Conservation (phyloP, 2,113 vertebrate species). For the Strigops habroptila region DNA sequence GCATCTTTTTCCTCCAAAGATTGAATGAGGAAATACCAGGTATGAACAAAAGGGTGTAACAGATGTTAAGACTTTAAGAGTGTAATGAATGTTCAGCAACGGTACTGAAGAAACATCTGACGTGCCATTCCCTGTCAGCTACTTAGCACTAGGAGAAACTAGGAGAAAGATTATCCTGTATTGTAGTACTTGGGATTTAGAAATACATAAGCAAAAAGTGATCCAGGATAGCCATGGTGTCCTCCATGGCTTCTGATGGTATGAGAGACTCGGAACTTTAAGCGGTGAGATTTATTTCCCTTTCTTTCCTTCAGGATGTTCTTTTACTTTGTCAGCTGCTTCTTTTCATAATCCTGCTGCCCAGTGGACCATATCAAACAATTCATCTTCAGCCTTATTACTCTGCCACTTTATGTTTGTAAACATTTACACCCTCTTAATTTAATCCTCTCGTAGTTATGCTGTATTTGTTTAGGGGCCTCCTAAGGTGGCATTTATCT, state of each 20-base stretch:
- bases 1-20: not conserved
- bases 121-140: accelerated
- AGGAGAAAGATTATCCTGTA: not conserved
- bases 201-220: not conserved
- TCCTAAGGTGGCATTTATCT: not conserved
- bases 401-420: not conserved
- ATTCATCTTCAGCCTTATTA: not conserved
- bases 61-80: not conserved
- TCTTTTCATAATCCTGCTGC: not conserved
- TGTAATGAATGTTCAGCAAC: not conserved
- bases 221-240: not conserved
- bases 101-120: not conserved
- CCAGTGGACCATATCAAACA: not conserved
- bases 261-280: not conserved
- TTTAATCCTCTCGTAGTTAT: not conserved
- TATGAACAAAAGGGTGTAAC: not conserved
- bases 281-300: not conserved
- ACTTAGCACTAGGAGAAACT: not conserved
- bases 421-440: slow-evolving; percentile 28
- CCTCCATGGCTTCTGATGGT: not conserved
- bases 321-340: not conserved
- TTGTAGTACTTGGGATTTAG: accelerated
- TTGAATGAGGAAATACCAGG: not conserved
- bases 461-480: slow-evolving; percentile 10
- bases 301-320: not conserved